Evolutionary conservation across 35 echinoderm and acorn worm species (phyloP), one percentile per base, ranked within the genome.

Genomic region (Ophioderma brevispina): DNA sequence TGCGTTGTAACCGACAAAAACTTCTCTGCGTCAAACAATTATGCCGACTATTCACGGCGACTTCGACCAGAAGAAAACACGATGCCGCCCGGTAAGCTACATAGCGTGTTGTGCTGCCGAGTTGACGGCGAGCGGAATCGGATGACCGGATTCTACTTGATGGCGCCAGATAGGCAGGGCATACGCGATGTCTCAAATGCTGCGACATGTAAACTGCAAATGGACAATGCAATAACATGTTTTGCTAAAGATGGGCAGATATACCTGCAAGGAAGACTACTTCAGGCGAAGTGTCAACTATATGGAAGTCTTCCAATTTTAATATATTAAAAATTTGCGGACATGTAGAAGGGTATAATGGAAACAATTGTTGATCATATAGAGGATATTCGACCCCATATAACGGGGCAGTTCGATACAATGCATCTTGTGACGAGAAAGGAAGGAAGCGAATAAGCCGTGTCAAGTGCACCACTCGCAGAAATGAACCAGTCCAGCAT

Each of bases 241-340:
- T 99, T 95, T 79, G 87, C 97, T 33, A 95, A 95, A 49, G 96
- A 95, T 52, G 97, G 97, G 31, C 87, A 92, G 42, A 99, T 99
- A 17, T 99, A 99, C 85, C n/a, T 99, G 97, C 81, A 99, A 95
- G 75, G 91, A 95, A 46, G 93, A 99, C 59, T 99, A 99, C 37
- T 95, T 93, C 86, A 99, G 90, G 97, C 95, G 85, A 95, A 88
- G 90, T 38, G 28, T n/a, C n/a, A n/a, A n/a, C n/a, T n/a, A n/a
- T n/a, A n/a, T n/a, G n/a, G n/a, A n/a, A n/a, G n/a, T n/a, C n/a
- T n/a, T n/a, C n/a, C n/a, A n/a, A n/a, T n/a, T n/a, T n/a, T n/a
- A n/a, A n/a, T n/a, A n/a, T n/a, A n/a, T n/a, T n/a, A n/a, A n/a
- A n/a, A n/a, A n/a, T n/a, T n/a, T n/a, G n/a, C n/a, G n/a, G n/a